These are phyloP conservation scores for Andrena minutula DNA, from an alignment of 2,888 invertebrate genomes.

Conservation along the genomic window DNA sequence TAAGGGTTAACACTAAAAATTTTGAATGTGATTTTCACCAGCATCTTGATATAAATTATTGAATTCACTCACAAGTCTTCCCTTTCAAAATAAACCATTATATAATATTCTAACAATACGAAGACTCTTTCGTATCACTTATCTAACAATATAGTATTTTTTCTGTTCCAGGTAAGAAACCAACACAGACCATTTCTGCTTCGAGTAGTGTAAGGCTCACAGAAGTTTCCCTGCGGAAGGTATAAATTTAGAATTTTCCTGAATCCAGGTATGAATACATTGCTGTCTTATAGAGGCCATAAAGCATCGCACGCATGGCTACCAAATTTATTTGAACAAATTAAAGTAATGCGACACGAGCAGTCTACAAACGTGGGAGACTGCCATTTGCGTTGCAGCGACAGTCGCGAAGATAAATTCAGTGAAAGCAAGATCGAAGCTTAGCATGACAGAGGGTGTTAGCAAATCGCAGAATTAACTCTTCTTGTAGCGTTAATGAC, in stretches of 20 bases:
- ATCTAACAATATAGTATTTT: slow-evolving; percentile 21
- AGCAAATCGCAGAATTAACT: slow-evolving; percentile 70
- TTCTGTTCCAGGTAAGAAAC: slow-evolving; percentile 64
- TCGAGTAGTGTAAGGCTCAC: not conserved
- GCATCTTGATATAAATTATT: no score
- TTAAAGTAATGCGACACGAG: not conserved
- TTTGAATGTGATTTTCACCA: no score
- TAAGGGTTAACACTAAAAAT: no score
- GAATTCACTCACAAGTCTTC: no score
- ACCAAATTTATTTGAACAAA: not conserved
- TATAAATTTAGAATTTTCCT: slow-evolving; percentile 8
- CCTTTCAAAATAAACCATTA: no score
- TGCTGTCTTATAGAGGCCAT: not conserved
- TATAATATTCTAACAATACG: no score
- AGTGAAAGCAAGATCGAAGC: slow-evolving; percentile 63
- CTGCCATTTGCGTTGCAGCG: slow-evolving; percentile 31
- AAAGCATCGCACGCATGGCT: not conserved
- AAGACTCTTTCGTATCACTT: not conserved
- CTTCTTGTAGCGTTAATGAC: slow-evolving; percentile 58
- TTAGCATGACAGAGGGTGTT: slow-evolving; percentile 60
- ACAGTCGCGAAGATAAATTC: slow-evolving; percentile 18
- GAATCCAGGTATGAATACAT: not conserved
- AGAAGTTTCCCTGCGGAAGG: not conserved
- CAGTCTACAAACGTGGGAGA: slow-evolving; percentile 39
- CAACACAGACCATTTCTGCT: not conserved